These are phyloP conservation scores for Benthosema pterotum DNA, from an alignment of 2,797 vertebrate genomes.

Conservation along the genomic window DNA sequence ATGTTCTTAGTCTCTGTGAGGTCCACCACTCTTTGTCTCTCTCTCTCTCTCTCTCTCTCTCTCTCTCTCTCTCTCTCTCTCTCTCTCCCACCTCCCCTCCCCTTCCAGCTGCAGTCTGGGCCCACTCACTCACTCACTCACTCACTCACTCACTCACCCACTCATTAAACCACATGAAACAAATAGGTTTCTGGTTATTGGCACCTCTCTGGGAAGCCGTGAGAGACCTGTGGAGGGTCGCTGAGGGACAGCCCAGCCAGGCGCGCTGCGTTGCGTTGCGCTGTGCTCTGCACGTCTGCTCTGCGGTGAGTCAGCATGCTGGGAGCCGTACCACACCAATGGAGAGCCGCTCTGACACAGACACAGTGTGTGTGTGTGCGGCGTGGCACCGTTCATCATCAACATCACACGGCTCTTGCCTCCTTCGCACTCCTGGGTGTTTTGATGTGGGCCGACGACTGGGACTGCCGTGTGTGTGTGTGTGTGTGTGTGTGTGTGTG, in stretches of 20 bases:
- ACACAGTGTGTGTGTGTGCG: too few relatives aligned
- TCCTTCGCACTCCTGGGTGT: conserved; percentile 57
- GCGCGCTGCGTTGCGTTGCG: too few relatives aligned
- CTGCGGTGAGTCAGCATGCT: not conserved
- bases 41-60: too few relatives aligned
- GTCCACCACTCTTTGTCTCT: conserved; percentile 38
- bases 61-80: too few relatives aligned
- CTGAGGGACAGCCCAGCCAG: not conserved
- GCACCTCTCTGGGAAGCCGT: conserved; percentile 39
- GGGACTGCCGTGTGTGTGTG: conserved; percentile 48
- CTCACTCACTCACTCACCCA: too few relatives aligned
- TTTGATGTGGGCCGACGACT: conserved; percentile 77
- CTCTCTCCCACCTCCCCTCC: conserved; percentile 23
- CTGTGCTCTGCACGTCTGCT: not conserved
- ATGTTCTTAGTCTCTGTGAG: conserved; percentile 62
- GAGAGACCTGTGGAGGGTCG: not conserved
- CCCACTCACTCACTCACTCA: too few relatives aligned
- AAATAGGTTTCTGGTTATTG: conserved; percentile 67
- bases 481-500: too few relatives aligned
- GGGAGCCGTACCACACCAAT: too few relatives aligned
- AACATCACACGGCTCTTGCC: conserved; percentile 45
- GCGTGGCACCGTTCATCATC: conserved; percentile 36
- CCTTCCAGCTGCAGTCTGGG: conserved; percentile 67
- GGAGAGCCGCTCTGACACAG: too few relatives aligned
- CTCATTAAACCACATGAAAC: conserved; percentile 84